Conservation (phyloP, 2,797 vertebrate species). For the Leuciscus waleckii region DNA sequence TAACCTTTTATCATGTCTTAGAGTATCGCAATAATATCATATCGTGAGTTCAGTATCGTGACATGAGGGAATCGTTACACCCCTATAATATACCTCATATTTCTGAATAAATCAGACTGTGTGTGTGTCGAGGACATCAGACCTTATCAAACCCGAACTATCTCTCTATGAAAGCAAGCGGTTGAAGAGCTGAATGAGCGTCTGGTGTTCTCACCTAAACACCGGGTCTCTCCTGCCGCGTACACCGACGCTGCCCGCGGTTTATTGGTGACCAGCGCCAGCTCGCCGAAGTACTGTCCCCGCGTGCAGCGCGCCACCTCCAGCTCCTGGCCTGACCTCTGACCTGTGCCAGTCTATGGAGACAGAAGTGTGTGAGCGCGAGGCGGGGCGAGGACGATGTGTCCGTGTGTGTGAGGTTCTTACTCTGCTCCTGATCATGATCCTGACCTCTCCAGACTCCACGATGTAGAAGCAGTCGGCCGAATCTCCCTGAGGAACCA, state of each 20-base stretch:
- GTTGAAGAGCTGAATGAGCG: neutral
- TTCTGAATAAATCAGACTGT: no score
- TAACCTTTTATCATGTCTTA: no score
- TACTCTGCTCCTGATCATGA: slow-evolving; percentile 94
- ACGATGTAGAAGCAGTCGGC: slow-evolving; percentile 95
- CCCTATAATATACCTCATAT: no score
- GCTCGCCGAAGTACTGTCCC: slow-evolving; percentile 95
- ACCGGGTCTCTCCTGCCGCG: slow-evolving; percentile 90
- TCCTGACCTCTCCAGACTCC: slow-evolving; percentile 92
- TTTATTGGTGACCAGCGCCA: slow-evolving; percentile 95
- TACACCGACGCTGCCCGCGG: slow-evolving; percentile 94
- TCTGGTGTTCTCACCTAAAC: slow-evolving; percentile 81
- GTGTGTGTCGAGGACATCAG: no score
- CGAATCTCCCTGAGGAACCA: slow-evolving; percentile 82
- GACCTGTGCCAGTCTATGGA: slow-evolving; percentile 79
- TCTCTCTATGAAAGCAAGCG: neutral
- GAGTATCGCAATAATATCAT: no score
- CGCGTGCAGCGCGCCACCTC: slow-evolving; percentile 89
- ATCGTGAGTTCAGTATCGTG: no score
- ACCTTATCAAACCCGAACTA: no score
- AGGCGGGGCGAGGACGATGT: neutral
- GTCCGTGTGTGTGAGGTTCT: neutral
- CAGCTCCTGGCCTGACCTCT: slow-evolving; percentile 85
- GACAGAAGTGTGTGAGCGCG: neutral
- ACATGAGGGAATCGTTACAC: no score